Base-by-base conservation (phyloP, 35 echinoderm and acorn worm species). In the Ophioderma brevispina region DNA sequence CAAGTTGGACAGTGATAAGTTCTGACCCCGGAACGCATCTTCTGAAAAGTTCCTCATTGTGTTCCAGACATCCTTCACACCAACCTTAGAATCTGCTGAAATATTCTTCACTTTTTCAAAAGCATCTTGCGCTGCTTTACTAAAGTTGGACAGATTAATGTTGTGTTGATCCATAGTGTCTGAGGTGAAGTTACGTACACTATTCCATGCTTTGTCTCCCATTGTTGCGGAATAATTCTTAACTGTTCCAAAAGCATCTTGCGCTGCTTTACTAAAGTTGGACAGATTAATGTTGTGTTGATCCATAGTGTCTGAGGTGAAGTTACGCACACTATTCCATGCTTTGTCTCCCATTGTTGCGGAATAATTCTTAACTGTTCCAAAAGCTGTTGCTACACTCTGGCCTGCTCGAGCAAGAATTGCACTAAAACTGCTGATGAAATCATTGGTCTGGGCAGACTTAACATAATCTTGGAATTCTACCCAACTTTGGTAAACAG, bases 161-260 rank as follows among this genome's bases (percentile, higher is more conserved):
- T 85, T 85, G 5, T 85, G 83, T 23, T 85, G 35, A 37, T 52
- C 83, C 32, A 85, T 85, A 4, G 52, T 64, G 50, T 85, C 83
- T 13, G 83, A 85, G 46, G 83, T 85, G 31, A 64, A 37, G 28
- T 85, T 85, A 23, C 39, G 33, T 0, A 85, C 13, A 35, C 39
- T 85, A 28, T 15, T 38, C 83, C 83, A 85, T 10, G 83, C 83
- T 85, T 63, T 55, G 30, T 70, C 83, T 36, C 83, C 83, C 23
- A 85, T 14, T 70, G 59, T 70, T 6, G 59, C 4, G 59, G 59
- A 70, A 70, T 70, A 70, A 70, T 70, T 70, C 59, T 70, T 70
- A 25, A 70, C 59, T 25, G 59, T 4, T 25, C 59, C 59, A 30
- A 70, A 70, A 25, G 59, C 59, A 41, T 81, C n/a, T n/a, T n/a